Base-by-base conservation (phyloP, 1,140 invertebrate species). In the Odontomachus brunneus region DNA sequence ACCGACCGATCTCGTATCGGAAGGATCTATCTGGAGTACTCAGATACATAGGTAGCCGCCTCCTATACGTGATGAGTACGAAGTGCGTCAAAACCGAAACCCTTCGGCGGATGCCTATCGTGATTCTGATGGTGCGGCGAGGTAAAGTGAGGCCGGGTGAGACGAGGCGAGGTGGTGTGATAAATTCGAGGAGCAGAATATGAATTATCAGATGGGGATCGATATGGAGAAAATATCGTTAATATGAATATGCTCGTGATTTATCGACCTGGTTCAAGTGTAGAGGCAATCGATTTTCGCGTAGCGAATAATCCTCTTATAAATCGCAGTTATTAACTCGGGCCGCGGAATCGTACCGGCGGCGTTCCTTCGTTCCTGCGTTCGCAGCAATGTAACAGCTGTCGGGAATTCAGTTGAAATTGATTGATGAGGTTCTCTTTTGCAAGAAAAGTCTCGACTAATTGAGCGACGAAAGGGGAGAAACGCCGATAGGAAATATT, bases 1-100 rank as follows among this genome's bases (percentile, higher is more conserved):
- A 81, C 81, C 73, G 71, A 66, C 53, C 80, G 84, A 87, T 83
- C 82, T 86, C 84, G 49, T 88, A 88, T 88, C 86, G 53, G 84
- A 59, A 63, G 69, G 82, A 84, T 88, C 86, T 88, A 88, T 88
- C 85, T 88, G 75, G 86, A 86, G 86, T 84, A 88, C 82, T 82
- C 73, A 86, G 74, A 84, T 88, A 85, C 82, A 81, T 76, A 80
- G 75, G 65, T 38, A 38, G 78, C 19, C 69, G 44, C 63, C 24
- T 49, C 55, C 29, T 73, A 59, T 62, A 73, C 14, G 26, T 44
- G 75, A 65, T 19, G 75, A 78, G 75, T 11, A 51, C 33, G 26
- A 67, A 55, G 29, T 67, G 44, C 44, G 66, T 82, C 78, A 71
- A 82, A 82, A 26, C 57, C 26, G 78, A 22, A 48, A 60, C 62